Evolutionary conservation across 1,140 invertebrate species (phyloP), one percentile per base, ranked within the genome.

Genomic region (Diprion similis): DNA sequence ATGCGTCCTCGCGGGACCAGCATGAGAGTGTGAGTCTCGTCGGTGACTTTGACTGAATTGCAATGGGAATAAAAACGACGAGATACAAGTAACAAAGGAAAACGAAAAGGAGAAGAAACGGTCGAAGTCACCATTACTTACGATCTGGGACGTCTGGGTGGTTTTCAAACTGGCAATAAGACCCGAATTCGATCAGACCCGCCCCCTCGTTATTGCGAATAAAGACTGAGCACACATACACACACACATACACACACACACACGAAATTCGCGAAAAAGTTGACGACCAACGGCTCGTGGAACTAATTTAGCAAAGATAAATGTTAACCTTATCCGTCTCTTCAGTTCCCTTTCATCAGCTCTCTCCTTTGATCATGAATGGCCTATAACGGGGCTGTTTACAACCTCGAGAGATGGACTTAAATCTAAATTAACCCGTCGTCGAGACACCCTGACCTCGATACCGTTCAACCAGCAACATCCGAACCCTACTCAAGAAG

Each of bases 221-320:
- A 6, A 4, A 4, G 24, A 37, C 24, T 6, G 24, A 37, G 24
- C 24, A 37, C 24, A 37, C 24, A 37, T 6, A 37, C 24, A 37
- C 24, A 37, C 24, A 37, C 24, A 37, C 24, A 37, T 6, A 37
- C 24, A n/a, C n/a, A n/a, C n/a, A n/a, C n/a, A 37, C 24, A 37
- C 24, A 37, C 24, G 2, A 37, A 1, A 37, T 37, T 37, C 24
- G 24, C 2, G 6, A 37, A 37, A 37, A 3, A 37, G 24, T 37
- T 37, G 24, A 37, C 6, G 24, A 37, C 24, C 2, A 37, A 37
- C 24, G 24, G 24, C 24, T 37, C 24, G 24, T 37, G 24, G 17
- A 64, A 64, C 59, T 64, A 64, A 64, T 64, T 64, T 64, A 64
- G 13, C 17, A 64, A 17, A 64, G 59, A 64, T 64, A 64, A 64